Evolutionary conservation across 2,113 vertebrate species (phyloP), one percentile per base, ranked within the genome.

Genomic region (Saiga tatarica): DNA sequence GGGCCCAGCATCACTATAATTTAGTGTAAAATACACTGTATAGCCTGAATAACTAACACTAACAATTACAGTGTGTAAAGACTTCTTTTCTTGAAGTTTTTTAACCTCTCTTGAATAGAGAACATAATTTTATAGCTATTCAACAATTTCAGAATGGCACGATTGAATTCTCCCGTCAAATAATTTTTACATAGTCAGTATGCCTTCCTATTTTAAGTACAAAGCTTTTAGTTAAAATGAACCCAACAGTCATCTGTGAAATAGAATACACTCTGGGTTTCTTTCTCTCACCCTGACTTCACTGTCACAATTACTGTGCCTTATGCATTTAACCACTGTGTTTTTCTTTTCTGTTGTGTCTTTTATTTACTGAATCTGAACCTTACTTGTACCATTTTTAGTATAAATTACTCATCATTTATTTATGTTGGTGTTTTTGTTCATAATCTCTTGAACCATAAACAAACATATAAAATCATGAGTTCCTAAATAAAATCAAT

Each of bases 351-450:
- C 84, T 89, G 78, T 57, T 67, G 81, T 78, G 71, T 25, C 55
- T 92, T 57, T 39, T 47, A 64, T n/a, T 81, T 67, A 50, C n/a
- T 30, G 53, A 89, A 67, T 78, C n/a, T 7, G 36, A 87, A 52
- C 28, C 81, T 62, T 62, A 57, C 15, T 76, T 26, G 8, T 83
- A 42, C 47, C 79, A 52, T 55, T 89, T 95, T 97, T 28, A 92
- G 45, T 45, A 21, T 36, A 45, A 74, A 71, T 87, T 95, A 39
- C 8, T 67, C 60, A 60, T 47, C 39, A 30, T 92, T 89, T 60
- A 93, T 90, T 92, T 89, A 45, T 82, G 90, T 86, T 84, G 93
- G 19, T 91, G 36, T 36, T 94, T 86, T 60, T 78, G 13, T 47
- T 50, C 14, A 2, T 88, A 30, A 71, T 87, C 21, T 52, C 62